Conservation (phyloP, 53 echinoderm and acorn worm species). For the Holothuria leucospilota region DNA sequence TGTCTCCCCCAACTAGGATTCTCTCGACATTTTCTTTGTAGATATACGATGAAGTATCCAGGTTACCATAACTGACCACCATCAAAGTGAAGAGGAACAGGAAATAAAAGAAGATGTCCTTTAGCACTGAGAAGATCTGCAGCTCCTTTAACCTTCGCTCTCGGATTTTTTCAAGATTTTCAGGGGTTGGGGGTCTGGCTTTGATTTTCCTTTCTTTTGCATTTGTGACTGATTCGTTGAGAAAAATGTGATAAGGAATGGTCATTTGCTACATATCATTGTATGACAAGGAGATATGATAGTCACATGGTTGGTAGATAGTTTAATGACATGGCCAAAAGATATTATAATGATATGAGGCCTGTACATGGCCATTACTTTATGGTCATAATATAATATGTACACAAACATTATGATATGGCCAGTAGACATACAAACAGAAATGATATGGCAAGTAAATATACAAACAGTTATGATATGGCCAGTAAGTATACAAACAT, state of each 20-base stretch:
- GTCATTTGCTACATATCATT: too few species aligned
- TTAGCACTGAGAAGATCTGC: slow-evolving; percentile 81
- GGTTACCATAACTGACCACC: slow-evolving; percentile 82
- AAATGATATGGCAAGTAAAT: too few species aligned
- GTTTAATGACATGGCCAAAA: too few species aligned
- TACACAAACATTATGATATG: too few species aligned
- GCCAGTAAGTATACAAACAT: too few species aligned
- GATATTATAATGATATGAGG: too few species aligned
- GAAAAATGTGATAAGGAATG: neutral
- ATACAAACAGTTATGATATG: too few species aligned
- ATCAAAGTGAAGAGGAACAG: slow-evolving; percentile 84
- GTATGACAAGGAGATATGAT: too few species aligned
- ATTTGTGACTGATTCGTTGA: slow-evolving; percentile 3
- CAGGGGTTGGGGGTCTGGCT: slow-evolving; percentile 80
- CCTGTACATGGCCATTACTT: too few species aligned
- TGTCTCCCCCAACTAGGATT: slow-evolving; percentile 59
- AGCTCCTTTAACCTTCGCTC: slow-evolving; percentile 84
- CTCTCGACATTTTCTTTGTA: slow-evolving; percentile 72
- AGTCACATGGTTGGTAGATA: too few species aligned
- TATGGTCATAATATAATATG: too few species aligned
- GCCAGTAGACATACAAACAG: too few species aligned
- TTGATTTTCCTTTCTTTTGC: slow-evolving; percentile 62
- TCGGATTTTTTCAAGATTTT: slow-evolving; percentile 69
- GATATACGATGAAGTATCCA: slow-evolving; percentile 70
- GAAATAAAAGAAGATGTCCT: slow-evolving; percentile 91